phyloP scores from a whole-genome alignment of 1,140 invertebrate species.

The Campodea augens region DNA sequence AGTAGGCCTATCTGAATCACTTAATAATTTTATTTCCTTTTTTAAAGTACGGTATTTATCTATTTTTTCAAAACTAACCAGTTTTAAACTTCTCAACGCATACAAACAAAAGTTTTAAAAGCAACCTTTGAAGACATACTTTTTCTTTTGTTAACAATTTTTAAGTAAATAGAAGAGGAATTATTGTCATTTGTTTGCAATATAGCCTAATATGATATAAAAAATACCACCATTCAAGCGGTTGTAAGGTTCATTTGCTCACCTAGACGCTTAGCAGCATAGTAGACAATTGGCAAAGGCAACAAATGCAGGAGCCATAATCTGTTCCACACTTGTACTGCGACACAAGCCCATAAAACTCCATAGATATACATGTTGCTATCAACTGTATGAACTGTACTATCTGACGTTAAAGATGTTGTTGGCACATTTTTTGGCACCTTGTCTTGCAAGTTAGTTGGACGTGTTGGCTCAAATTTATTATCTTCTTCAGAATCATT shows the following conservation, averaged over 20 bases:
- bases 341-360: constrained; percentile 41
- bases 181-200: constrained; percentile 3
- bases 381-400: constrained; percentile 29
- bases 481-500: too few relatives aligned
- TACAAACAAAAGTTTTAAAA: constrained; percentile 18
- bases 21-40: too few relatives aligned
- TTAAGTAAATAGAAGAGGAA: constrained; percentile 20
- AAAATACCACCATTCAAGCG: neutral
- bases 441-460: too few relatives aligned
- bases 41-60: too few relatives aligned
- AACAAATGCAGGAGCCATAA: constrained; percentile 45
- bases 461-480: too few relatives aligned
- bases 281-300: constrained; percentile 40
- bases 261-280: constrained; percentile 36
- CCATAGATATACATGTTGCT: constrained; percentile 43
- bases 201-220: constrained; percentile 1
- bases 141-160: constrained; percentile 12
- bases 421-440: too few relatives aligned
- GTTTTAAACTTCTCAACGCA: too few relatives aligned
- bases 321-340: constrained; percentile 49
- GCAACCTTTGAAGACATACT: constrained; percentile 26
- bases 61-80: too few relatives aligned
- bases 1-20: too few relatives aligned
- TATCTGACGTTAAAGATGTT: constrained; percentile 28
- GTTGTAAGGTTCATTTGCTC: constrained; percentile 10